Base-by-base conservation (phyloP, 2,113 vertebrate species). In the Acrocephalus arundinaceus region DNA sequence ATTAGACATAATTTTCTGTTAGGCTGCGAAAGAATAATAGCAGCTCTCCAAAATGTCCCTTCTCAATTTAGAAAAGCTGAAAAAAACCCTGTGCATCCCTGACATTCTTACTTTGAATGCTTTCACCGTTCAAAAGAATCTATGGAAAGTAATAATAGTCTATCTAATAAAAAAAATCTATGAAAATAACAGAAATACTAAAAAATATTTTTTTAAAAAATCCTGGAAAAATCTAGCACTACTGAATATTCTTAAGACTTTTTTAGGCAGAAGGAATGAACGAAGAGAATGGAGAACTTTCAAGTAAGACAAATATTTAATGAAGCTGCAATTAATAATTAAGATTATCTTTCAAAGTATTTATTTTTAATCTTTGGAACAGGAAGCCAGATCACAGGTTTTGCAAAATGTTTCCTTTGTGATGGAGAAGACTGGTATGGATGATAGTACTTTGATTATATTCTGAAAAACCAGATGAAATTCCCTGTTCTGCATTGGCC, bases 351-450 rank as follows among this genome's bases (percentile, higher is more conserved):
- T 77, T 88, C 72, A 48, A 62, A 80, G 45, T 59, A 52, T 71
- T 84, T 90, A 66, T 90, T 94, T 93, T 93, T 92, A 91, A n/a
- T 84, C 79, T 88, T 83, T 71, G 37, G 16, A 66, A 91, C 18
- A 70, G 41, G 57, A 94, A 92, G n/a, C 31, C 84, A 57, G 58
- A 27, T 81, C 59, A 27, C 1, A 10, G 39, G 23, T 83, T 93
- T 90, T 90, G 55, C 62, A 83, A 85, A 79, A 61, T 41, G 23
- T 74, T 95, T 95, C 76, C 22, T 75, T 71, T 90, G 39, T 19
- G 10, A 35, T 41, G 15, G 35, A 89, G 61, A 62, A 39, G 85
- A 58, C 41, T 46, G 11, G 4, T 80, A 27, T 28, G 67, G 28
- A 75, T 84, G 81, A 35, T 39, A 89, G 45, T 7, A 4, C 23